Evolutionary conservation across 2,888 invertebrate genomes (phyloP).

Genomic region (Agapostemon virescens): DNA sequence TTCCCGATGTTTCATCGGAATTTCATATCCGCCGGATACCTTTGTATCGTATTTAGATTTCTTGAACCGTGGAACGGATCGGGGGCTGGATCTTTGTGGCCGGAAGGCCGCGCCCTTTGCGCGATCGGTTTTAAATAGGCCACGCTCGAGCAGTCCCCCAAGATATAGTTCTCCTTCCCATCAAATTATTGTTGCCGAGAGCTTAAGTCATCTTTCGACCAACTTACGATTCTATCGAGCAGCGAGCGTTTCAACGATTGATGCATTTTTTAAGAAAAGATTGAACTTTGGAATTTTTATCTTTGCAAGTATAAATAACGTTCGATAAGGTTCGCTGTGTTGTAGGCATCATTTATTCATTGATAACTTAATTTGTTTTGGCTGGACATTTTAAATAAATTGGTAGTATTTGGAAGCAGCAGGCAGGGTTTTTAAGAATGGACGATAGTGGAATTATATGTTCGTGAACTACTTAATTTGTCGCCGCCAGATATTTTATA

Average conservation of each 20-base stretch:
- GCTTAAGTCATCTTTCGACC: not conserved
- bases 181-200: not conserved
- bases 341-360: not conserved
- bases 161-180: not conserved
- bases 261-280: not conserved
- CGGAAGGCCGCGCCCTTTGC: not conserved
- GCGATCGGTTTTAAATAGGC: not conserved
- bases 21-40: conserved; percentile 12
- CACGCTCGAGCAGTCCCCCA: not conserved
- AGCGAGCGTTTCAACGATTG: not conserved
- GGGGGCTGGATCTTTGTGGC: not conserved
- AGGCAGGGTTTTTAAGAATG: too few species aligned
- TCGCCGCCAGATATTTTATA: too few species aligned
- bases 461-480: too few species aligned
- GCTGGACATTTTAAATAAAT: too few species aligned
- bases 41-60: conserved; percentile 14
- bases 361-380: not conserved
- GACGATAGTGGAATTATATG: too few species aligned
- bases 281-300: not conserved
- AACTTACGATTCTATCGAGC: not conserved
- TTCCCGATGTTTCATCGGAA: conserved; percentile 26
- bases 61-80: not conserved
- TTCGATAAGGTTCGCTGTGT: not conserved
- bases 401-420: too few species aligned
- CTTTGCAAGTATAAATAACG: not conserved